Evolutionary conservation across 2,797 vertebrate genomes (phyloP), one percentile per base, ranked within the genome.

Genomic region (Rallus crepitans): DNA sequence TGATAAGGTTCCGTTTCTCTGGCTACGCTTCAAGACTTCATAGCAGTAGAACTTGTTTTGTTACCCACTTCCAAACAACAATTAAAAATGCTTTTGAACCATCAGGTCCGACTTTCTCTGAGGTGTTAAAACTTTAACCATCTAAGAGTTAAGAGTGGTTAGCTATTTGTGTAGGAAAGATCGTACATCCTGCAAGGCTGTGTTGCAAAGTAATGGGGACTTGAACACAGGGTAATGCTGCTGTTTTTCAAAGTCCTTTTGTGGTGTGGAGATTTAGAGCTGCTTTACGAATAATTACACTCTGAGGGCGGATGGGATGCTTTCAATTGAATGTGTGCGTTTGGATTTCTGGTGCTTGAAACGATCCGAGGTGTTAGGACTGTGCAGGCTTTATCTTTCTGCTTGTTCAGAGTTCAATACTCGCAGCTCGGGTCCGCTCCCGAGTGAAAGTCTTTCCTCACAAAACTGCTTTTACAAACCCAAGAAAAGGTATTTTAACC

Each of bases 121-220:
- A 68, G 33, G 27, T 48, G 53, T 71, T 66, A 63, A 14, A 37
- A 53, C 52, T 59, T 59, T 85, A 56, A 73, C 37, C 37, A 2
- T 42, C n/a, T 19, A 52, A 48, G n/a, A 0, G 0, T 37, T 33
- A 57, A 11, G 40, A 65, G 61, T 45, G 64, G 76, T 50, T 20
- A 30, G 24, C 23, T 23, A 2, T 76, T 79, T 79, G 19, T 89
- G 79, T 77, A 23, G 24, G 39, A 9, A 45, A 77, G 27, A 11
- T 40, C 14, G 1, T 47, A 10, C 0, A 0, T 35, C 25, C 5
- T 6, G 6, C 24, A 19, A 39, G 25, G 60, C 50, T 65, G 55
- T 40, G 37, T 3, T 30, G 30, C 31, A 31, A 24, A 68, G 42
- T 25, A 39, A 17, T 1, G 3, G 5, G 21, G 9, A 3, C 3